Base-by-base conservation (phyloP, 1,140 invertebrate genomes). In the Drosophila kurseongensis region DNA sequence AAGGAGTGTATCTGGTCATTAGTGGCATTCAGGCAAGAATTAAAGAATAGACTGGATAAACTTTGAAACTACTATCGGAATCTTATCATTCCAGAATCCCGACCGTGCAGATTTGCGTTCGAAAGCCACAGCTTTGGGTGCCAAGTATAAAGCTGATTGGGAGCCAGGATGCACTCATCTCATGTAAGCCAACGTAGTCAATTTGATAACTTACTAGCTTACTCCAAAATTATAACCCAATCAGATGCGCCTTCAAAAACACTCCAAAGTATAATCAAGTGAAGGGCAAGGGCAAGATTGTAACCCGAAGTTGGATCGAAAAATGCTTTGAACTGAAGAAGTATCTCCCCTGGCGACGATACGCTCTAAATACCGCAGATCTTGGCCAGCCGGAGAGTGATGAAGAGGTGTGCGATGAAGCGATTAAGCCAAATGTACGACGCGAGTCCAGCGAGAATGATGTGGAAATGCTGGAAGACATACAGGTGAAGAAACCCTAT, bases 251-350 rank as follows among this genome's bases (percentile, higher is more conserved):
- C 14, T 98, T 97, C 93, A 91, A 94, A 4, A 97, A 98, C 90
- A 98, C 97, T 27, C 97, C 97, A 12, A 98, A 98, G 91, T 97
- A 96, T 89, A 94, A 95, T 56, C 94, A 96, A 92, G 96, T 97
- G 0, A 93, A 93, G 81, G 95, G 94, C 2, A 94, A 94, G 80
- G 95, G 94, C 16, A 95, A 94, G 92, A 96, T 97, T 80, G 96
- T 97, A 1, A 95, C 92, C 14, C 95, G 95, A 76, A 93, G 95
- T 27, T 98, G 97, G 97, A 94, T 98, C 54, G 93, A 94, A 60
- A 94, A 96, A 55, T 97, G 95, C 84, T 93, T 95, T 89, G 92
- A 90, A 51, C 90, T 94, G 51, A 94, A 95, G 66, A 95, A 94
- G 85, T 93, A 94, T 62, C 91, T 97, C 29, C 95, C 96, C 8